Base-by-base conservation (phyloP, 2,113 vertebrate genomes). In the Prunella himalayana region DNA sequence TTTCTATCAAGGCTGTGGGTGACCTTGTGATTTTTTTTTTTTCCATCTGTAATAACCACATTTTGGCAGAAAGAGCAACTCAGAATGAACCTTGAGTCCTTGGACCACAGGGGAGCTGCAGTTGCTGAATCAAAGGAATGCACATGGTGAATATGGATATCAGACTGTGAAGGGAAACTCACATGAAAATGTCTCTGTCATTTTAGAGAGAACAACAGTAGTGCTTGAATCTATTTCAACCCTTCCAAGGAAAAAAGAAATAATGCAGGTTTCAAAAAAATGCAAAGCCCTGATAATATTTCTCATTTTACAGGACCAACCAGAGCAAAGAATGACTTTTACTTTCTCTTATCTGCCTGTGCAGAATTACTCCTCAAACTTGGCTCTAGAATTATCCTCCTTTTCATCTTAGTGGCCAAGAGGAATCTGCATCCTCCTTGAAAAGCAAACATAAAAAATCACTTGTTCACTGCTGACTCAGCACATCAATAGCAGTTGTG, bases 61-160 rank as follows among this genome's bases (percentile, higher is more conserved):
- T 94, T 93, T 90, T 92, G 75, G 37, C 63, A 77, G 54, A 94
- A 93, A 77, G 13, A 27, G 39, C 50, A 35, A 28, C 79, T n/a
- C 14, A 66, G 86, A 95, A 86, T 45, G 44, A 53, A 51, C 73
- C 42, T 37, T 18, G n/a, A 64, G 64, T 51, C 51, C 21, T 73
- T 61, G 51, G 51, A 87, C 77, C 15, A 9, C 33, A 66, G 69
- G 56, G 59, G 25, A 86, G 4, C 42, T 86, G 76, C 64, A 63
- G 75, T 65, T 8, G 47, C 23, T 0, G 0, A 82, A 42, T 66
- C 2, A 3, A 45, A 87, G 22, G 31, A 60, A n/a, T 2, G 0
- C 31, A 41, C 11, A 10, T 19, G 3, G 33, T 41, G 71, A 73
- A 80, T 61, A 27, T 19, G 20, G 61, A 45, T 60, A 41, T 60